phyloP scores from a whole-genome alignment of 53 echinoderm and acorn worm genomes.

The Paracentrotus lividus region DNA sequence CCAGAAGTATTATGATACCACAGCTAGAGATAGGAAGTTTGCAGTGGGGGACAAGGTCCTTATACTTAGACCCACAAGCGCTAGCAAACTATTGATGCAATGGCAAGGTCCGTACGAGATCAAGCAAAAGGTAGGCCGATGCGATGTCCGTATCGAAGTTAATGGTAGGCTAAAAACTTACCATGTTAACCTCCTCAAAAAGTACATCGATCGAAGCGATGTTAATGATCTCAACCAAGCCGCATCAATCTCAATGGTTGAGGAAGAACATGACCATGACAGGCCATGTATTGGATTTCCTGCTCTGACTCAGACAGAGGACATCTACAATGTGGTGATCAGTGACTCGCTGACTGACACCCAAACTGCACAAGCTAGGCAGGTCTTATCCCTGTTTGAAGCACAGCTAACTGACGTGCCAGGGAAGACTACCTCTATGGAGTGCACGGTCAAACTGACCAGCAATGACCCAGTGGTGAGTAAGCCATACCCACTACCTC shows the following conservation, averaged over 20 bases:
- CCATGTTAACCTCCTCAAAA: conserved; percentile 12
- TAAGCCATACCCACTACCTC: conserved; percentile 74
- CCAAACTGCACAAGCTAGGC: conserved; percentile 19
- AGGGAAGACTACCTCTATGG: conserved; percentile 63
- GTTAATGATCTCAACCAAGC: not conserved
- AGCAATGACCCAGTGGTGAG: conserved; percentile 43
- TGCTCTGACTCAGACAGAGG: not conserved
- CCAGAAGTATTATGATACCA: conserved; percentile 69
- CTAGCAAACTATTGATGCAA: conserved; percentile 74
- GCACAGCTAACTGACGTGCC: conserved; percentile 71
- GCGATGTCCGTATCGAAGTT: conserved; percentile 74
- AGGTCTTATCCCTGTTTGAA: conserved; percentile 8
- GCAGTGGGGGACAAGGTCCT: conserved; percentile 78
- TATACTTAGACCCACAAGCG: conserved; percentile 74
- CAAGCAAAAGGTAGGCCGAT: conserved; percentile 56
- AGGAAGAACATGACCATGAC: not conserved
- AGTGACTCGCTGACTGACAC: not conserved
- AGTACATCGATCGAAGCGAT: not conserved
- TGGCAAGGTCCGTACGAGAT: conserved; percentile 84
- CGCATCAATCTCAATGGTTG: not conserved
- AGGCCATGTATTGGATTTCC: not conserved
- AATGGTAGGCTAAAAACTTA: conserved; percentile 42
- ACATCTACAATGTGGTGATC: conserved; percentile 4
- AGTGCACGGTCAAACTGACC: conserved; percentile 56
- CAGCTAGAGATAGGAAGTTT: conserved; percentile 59